These are phyloP conservation scores for Tauraco hartlaubi DNA, from an alignment of 2,797 vertebrate genomes.

Conservation along the genomic window DNA sequence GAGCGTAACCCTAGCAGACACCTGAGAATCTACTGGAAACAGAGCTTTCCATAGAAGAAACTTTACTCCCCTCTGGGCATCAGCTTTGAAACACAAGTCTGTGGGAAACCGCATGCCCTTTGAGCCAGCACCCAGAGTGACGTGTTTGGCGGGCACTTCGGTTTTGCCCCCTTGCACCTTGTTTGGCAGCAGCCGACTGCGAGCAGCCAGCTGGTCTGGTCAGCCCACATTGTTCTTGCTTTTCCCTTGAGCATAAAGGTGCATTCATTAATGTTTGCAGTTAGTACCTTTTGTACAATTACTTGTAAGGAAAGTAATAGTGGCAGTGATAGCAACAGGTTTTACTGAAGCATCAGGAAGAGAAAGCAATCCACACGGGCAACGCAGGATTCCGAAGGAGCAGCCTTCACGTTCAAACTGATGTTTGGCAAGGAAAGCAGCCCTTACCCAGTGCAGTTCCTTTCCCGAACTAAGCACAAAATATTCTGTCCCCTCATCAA, in stretches of 20 bases:
- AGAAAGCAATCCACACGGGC: background rate
- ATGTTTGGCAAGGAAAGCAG: background rate
- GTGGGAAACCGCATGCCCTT: slow-evolving; percentile 47
- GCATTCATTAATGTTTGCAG: background rate
- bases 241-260: background rate
- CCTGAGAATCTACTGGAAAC: slow-evolving; percentile 40
- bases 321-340: background rate
- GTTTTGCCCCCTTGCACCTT: background rate
- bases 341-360: background rate
- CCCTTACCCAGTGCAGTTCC: background rate
- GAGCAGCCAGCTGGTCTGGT: background rate
- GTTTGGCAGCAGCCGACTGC: slow-evolving; percentile 16
- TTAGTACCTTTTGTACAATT: background rate
- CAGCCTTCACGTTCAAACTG: background rate
- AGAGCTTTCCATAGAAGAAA: slow-evolving; percentile 39
- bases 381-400: background rate
- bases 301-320: background rate
- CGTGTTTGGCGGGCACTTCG: slow-evolving; percentile 29
- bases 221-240: slow-evolving; percentile 19
- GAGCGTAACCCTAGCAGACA: background rate
- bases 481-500: background rate
- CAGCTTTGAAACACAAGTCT: slow-evolving; percentile 53
- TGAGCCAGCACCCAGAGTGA: slow-evolving; percentile 45
- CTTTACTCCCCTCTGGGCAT: slow-evolving; percentile 7
- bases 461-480: background rate